Evolutionary conservation across 2,888 invertebrate species (phyloP).

Genomic region (Apodemia mormo): DNA sequence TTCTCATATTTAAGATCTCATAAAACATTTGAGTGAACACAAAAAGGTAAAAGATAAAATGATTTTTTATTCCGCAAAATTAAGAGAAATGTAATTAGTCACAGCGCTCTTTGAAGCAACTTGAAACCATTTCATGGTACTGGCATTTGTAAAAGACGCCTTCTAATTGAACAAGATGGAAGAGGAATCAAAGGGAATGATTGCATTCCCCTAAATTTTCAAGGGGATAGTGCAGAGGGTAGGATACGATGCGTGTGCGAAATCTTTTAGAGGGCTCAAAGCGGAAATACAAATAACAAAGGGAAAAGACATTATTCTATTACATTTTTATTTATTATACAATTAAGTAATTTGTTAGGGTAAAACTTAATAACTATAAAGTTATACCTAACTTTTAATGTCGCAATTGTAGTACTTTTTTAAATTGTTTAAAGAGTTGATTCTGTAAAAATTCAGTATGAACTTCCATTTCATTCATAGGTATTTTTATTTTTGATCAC

Average conservation of each 20-base stretch:
- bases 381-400: too few species aligned
- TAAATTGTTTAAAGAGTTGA: too few species aligned
- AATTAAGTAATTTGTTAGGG: neutral
- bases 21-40: conserved; percentile 21
- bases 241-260: conserved; percentile 70
- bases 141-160: conserved; percentile 64
- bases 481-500: too few species aligned
- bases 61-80: conserved; percentile 28
- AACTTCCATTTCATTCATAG: too few species aligned
- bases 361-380: too few species aligned
- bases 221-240: conserved; percentile 66
- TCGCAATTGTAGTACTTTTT: too few species aligned
- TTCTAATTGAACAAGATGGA: conserved; percentile 79
- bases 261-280: conserved; percentile 61
- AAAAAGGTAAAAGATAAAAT: conserved; percentile 17
- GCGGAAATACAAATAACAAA: conserved; percentile 29
- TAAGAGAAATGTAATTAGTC: conserved; percentile 45
- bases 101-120: conserved; percentile 43
- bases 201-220: conserved; percentile 73
- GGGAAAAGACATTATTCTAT: conserved; percentile 1
- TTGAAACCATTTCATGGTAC: conserved; percentile 54
- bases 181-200: conserved; percentile 79
- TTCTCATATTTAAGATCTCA: neutral
- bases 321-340: conserved; percentile 10
- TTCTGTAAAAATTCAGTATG: too few species aligned